Percentiles rank a stretch among this genome's conserved stretches.
These are phyloP conservation scores for Diacarnus erythraeanus DNA, from an alignment of 37 sponge, comb jelly and placozoan genomes.

Conservation along the genomic window DNA sequence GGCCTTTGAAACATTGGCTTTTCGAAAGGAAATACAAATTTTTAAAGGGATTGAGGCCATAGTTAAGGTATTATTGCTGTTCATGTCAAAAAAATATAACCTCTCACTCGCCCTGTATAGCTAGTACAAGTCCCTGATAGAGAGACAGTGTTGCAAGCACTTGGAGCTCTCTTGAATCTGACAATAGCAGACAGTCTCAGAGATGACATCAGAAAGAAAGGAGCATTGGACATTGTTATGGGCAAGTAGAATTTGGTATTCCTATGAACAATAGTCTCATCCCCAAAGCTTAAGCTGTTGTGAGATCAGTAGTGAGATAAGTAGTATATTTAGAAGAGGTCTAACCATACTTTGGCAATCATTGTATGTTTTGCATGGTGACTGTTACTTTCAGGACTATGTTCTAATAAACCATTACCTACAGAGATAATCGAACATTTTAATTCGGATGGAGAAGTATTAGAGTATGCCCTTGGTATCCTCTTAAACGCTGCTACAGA, in stretches of 20 bases:
- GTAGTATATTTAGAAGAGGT: too few relatives aligned
- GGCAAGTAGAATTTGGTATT: too few relatives aligned
- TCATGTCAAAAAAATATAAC: neutral
- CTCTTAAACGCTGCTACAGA: neutral
- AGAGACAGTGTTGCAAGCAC: neutral
- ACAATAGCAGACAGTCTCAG: neutral
- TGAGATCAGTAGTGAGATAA: too few relatives aligned
- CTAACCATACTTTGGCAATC: too few relatives aligned
- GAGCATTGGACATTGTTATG: conserved; percentile 21
- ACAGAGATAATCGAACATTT: neutral
- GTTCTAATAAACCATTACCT: too few relatives aligned
- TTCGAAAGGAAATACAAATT: conserved; percentile 28
- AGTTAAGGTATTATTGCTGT: conserved; percentile 16
- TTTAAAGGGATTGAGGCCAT: conserved; percentile 33
- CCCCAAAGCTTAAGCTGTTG: too few relatives aligned
- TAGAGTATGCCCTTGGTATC: neutral
- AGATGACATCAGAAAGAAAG: conserved; percentile 20
- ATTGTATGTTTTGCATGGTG: too few relatives aligned
- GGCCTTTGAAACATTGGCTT: conserved; percentile 31
- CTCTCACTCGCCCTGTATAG: neutral
- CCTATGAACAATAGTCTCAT: too few relatives aligned
- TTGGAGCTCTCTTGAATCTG: conserved; percentile 42
- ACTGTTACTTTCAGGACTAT: too few relatives aligned
- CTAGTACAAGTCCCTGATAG: conserved; percentile 11
- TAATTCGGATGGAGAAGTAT: conserved; percentile 7